phyloP scores from a whole-genome alignment of 2,888 invertebrate species.

The Onchidella celtica region DNA sequence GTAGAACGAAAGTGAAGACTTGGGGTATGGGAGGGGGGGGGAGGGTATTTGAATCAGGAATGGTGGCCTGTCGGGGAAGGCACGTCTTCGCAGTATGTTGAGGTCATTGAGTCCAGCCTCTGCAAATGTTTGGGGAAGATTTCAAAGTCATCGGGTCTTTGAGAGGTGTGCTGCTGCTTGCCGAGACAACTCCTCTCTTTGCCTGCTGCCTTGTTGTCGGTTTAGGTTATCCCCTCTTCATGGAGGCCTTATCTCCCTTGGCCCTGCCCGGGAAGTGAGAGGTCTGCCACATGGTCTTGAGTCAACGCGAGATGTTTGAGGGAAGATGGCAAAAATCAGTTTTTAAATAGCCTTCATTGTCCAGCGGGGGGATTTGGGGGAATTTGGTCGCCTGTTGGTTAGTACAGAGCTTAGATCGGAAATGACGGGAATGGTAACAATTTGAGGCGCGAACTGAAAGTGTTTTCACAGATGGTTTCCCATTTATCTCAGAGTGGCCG shows the following conservation, averaged over 20 bases:
- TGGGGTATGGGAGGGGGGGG: not conserved
- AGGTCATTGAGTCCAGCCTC: conserved; percentile 7
- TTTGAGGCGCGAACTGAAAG: not conserved
- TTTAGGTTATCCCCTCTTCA: conserved; percentile 28
- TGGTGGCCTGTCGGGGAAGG: not conserved
- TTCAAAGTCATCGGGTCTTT: conserved; percentile 30
- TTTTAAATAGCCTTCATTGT: conserved; percentile 43
- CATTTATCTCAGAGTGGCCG: conserved; percentile 13
- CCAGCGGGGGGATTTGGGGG: not conserved
- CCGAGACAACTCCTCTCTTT: conserved; percentile 3
- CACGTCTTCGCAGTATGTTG: conserved; percentile 14
- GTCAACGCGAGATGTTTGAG: conserved; percentile 37
- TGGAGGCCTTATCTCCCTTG: not conserved
- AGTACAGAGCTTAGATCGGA: conserved; percentile 22
- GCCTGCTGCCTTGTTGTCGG: not conserved
- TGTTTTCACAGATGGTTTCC: conserved; percentile 16
- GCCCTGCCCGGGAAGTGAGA: conserved; percentile 7
- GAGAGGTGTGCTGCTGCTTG: conserved; percentile 4
- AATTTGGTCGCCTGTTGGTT: conserved; percentile 32
- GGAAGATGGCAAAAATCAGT: conserved; percentile 34
- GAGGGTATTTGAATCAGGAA: not conserved
- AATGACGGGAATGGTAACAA: conserved; percentile 33
- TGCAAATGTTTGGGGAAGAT: conserved; percentile 26
- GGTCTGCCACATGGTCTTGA: conserved; percentile 20
- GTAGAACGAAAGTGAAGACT: not conserved